These are phyloP conservation scores for Bombus fervidus DNA, from an alignment of 1,140 invertebrate species.

Conservation along the genomic window DNA sequence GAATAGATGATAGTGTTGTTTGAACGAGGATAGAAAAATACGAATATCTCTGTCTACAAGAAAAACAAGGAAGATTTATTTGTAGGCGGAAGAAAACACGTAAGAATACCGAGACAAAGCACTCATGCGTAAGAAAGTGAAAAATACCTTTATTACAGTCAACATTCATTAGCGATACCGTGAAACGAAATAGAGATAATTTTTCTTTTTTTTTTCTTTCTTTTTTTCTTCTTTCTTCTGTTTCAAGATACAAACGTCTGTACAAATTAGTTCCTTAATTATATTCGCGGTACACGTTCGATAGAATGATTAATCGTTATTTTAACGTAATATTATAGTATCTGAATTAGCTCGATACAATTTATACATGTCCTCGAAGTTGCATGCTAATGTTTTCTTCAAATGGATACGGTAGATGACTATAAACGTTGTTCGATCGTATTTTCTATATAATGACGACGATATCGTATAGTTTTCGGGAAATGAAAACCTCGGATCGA, in stretches of 20 bases:
- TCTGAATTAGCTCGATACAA: background rate
- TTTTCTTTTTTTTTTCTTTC: background rate
- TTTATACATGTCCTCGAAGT: background rate
- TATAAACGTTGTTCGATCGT: background rate
- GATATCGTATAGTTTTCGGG: background rate
- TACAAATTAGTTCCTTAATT: constrained; percentile 12
- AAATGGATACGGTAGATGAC: background rate
- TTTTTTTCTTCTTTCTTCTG: background rate
- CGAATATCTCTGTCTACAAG: constrained; percentile 22
- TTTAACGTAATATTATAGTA: background rate
- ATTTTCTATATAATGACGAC: no score
- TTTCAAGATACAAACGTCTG: constrained; percentile 20
- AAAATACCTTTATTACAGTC: constrained; percentile 59
- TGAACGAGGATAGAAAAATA: constrained; percentile 18
- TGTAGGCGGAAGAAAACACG: constrained; percentile 47
- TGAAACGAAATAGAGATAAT: constrained; percentile 69
- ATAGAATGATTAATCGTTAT: background rate
- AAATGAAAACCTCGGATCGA: constrained; percentile 7
- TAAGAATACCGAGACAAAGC: constrained; percentile 60
- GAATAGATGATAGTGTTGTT: background rate
- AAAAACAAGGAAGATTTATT: constrained; percentile 32
- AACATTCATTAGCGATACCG: constrained; percentile 61
- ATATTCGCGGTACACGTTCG: constrained; percentile 4
- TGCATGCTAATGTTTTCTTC: background rate
- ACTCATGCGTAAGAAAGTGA: constrained; percentile 67